Percentiles rank a stretch among this genome's conserved stretches.
Conservation (phyloP, 1,140 invertebrate species). For the Ctenoplectra terminalis region DNA sequence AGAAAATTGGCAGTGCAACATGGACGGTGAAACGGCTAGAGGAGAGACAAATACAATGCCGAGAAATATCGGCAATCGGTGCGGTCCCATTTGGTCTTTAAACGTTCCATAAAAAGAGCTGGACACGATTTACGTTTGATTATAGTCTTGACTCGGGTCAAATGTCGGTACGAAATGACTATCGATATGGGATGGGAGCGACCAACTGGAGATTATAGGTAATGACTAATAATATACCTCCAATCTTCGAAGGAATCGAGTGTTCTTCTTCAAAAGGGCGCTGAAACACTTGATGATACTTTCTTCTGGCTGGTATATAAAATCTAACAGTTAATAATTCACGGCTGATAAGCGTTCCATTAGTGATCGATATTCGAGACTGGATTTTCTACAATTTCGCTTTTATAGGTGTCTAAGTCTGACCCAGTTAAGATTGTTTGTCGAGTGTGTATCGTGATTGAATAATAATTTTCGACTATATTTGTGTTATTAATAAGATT, state of each 20-base stretch:
- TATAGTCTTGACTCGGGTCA: conserved; percentile 74
- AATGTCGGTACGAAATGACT: conserved; percentile 76
- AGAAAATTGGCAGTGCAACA: conserved; percentile 60
- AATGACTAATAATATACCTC: conserved; percentile 78
- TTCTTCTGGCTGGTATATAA: neutral
- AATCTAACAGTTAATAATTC: neutral
- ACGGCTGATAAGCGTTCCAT: neutral
- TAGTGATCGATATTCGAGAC: neutral
- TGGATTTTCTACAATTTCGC: neutral
- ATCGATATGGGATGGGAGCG: conserved; percentile 72
- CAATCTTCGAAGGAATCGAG: conserved; percentile 35
- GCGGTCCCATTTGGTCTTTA: conserved; percentile 72
- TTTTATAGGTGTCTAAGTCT: neutral
- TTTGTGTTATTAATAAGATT: no score
- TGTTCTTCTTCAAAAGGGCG: conserved; percentile 24
- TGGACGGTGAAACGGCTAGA: conserved; percentile 36
- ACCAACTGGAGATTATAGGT: conserved; percentile 74
- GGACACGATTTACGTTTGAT: conserved; percentile 80
- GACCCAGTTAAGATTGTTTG: neutral
- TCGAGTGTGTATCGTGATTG: neutral
- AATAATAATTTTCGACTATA: neutral
- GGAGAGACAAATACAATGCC: conserved; percentile 20
- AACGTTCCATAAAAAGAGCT: conserved; percentile 75
- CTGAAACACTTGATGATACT: conserved; percentile 27
- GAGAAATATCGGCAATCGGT: conserved; percentile 38